Evolutionary conservation across 2,888 invertebrate species (phyloP), one percentile per base, ranked within the genome.

Genomic region (Meteorus colon): DNA sequence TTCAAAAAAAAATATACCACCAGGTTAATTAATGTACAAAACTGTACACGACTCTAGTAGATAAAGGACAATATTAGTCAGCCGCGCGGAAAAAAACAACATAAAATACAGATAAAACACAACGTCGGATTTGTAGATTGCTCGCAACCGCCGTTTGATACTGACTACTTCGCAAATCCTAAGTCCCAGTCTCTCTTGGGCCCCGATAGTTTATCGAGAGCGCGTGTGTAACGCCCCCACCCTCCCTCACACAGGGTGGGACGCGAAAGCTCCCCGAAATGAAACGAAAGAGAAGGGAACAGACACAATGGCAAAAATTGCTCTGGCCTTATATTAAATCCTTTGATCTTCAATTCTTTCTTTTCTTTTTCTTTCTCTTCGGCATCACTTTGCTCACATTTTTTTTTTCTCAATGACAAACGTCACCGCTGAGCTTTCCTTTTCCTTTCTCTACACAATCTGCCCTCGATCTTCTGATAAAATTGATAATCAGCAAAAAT

Each of bases 201-300:
- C 14, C 45, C 12, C 34, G 6, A 31, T 34, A 55, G 59, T 69
- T 34, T 24, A 55, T 69, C 55, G 69, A 37, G 69, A 19, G 12
- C 48, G 48, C 48, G 34, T n/a, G n/a, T 31, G 45, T 55, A 27
- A 55, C 55, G n/a, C 19, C 19, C 8, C 55, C 55, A 19, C 55
- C 55, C n/a, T 19, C 55, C 19, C 19, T 55, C 14, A 27, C 24
- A 48, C 31, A 51, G 69, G 69, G 69, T 59, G 59, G 59, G 59
- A 67, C 48, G 67, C 69, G 69, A 69, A 69, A 69, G 59, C 69
- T 69, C 51, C 19, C 41, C 51, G 51, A 69, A 69, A 59, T 51
- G 24, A n/a, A 69, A 31, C 12, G 29, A 69, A 31, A 41, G 29
- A 51, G 31, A 59, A 51, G 41, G 34, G 55, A n/a, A 12, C 31